A percentile compares a stretch with the other conserved stretches of the same genome.
phyloP scores from a whole-genome alignment of 2,888 invertebrate species.

The Stegana nigrithorax region DNA sequence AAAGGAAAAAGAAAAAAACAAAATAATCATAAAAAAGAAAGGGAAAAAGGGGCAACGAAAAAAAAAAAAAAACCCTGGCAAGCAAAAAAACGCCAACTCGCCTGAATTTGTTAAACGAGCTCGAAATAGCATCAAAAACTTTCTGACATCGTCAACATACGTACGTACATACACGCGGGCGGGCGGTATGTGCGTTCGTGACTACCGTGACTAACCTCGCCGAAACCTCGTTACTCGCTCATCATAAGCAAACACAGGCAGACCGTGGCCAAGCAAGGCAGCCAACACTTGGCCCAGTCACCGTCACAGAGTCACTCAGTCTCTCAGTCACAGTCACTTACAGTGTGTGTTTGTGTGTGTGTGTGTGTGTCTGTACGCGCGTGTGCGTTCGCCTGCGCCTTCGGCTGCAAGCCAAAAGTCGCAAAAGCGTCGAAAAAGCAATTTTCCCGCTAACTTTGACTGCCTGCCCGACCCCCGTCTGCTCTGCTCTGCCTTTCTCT shows the following conservation, averaged over 20 bases:
- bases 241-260: neutral
- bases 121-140: slow-evolving; percentile 44
- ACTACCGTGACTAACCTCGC: neutral
- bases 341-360: neutral
- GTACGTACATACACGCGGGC: neutral
- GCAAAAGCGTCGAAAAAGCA: slow-evolving; percentile 47
- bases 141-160: slow-evolving; percentile 27
- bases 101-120: slow-evolving; percentile 61
- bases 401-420: neutral
- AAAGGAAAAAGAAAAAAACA: too few species aligned
- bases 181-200: neutral
- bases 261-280: neutral
- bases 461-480: neutral
- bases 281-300: too few species aligned
- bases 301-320: too few species aligned
- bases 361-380: too few species aligned
- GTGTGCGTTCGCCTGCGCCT: too few species aligned
- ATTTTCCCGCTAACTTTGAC: slow-evolving; percentile 20
- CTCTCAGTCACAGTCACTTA: neutral
- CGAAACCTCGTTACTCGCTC: neutral
- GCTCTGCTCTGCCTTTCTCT: too few species aligned
- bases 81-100: slow-evolving; percentile 44
- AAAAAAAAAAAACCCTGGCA: neutral
- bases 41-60: neutral
- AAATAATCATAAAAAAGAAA: too few species aligned